A percentile compares a stretch with the other conserved stretches of the same genome.
phyloP scores from a whole-genome alignment of 2,888 invertebrate genomes.

The Rhimphoctona megacephalus region DNA sequence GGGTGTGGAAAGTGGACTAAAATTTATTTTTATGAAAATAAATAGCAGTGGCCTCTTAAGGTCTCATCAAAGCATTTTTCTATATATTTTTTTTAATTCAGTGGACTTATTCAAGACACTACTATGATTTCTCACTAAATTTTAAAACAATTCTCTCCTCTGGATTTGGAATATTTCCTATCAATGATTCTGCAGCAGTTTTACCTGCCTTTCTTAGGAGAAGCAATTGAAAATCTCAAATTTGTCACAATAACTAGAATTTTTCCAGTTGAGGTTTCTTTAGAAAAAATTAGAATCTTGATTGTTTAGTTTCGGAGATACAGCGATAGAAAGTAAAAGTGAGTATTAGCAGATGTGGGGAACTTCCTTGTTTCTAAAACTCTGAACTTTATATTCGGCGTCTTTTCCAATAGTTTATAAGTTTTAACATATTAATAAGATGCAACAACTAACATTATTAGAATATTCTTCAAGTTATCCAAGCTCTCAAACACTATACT shows the following conservation, averaged over 20 bases:
- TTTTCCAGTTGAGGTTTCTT: too few relatives aligned
- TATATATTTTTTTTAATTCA: neutral
- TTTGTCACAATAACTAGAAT: too few relatives aligned
- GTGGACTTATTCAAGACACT: neutral
- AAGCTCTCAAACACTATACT: neutral
- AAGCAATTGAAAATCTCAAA: too few relatives aligned
- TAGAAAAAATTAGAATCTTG: too few relatives aligned
- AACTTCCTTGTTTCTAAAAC: neutral
- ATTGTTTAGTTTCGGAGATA: too few relatives aligned
- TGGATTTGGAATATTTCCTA: too few relatives aligned
- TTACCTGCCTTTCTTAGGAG: too few relatives aligned
- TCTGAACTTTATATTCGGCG: neutral
- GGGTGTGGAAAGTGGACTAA: too few relatives aligned
- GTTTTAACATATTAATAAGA: neutral
- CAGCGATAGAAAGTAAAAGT: too few relatives aligned
- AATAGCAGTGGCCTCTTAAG: neutral
- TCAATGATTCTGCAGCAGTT: too few relatives aligned
- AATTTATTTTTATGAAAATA: neutral
- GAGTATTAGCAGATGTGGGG: too few relatives aligned
- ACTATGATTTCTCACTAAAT: neutral
- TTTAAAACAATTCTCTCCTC: neutral
- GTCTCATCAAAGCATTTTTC: neutral
- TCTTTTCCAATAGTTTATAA: neutral
- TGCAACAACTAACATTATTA: neutral
- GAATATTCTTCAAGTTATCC: neutral